These are phyloP conservation scores for Nymphalis c-album DNA, from an alignment of 2,888 invertebrate genomes.

Conservation along the genomic window DNA sequence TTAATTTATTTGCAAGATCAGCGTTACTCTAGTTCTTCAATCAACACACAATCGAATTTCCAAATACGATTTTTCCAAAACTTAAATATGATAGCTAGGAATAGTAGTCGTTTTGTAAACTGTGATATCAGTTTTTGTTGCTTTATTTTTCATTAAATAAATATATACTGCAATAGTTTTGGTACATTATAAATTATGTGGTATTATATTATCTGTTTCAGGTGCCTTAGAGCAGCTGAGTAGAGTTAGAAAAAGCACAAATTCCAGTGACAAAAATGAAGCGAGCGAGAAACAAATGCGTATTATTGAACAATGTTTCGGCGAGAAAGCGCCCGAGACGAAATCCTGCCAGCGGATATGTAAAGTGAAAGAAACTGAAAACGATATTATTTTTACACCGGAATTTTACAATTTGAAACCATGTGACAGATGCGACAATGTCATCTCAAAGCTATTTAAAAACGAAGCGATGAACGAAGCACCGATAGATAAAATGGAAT, in stretches of 20 bases:
- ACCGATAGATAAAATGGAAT: neutral
- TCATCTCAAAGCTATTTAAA: conserved; percentile 22
- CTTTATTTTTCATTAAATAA: neutral
- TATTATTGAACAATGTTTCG: conserved; percentile 28
- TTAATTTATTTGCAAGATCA: no score
- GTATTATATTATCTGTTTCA: conserved; percentile 1
- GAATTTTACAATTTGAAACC: conserved; percentile 14
- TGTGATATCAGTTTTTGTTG: neutral
- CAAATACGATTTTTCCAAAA: no score
- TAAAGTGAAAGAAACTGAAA: conserved; percentile 4
- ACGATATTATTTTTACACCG: conserved; percentile 10
- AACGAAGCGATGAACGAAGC: neutral
- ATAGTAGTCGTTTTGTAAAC: no score
- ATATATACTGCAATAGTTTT: no score
- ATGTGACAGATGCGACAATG: conserved; percentile 11
- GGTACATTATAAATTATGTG: neutral
- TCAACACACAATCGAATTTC: no score
- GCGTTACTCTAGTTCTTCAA: no score
- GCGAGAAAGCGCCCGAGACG: conserved; percentile 3
- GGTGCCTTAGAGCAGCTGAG: conserved; percentile 25
- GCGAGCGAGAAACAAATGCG: conserved; percentile 5
- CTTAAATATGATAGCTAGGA: no score
- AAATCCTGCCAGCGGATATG: neutral
- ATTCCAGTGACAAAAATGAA: conserved; percentile 22
- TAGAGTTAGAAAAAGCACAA: conserved; percentile 25